phyloP scores from a whole-genome alignment of 1,140 invertebrate species.

The Drosophila lacertosa region DNA sequence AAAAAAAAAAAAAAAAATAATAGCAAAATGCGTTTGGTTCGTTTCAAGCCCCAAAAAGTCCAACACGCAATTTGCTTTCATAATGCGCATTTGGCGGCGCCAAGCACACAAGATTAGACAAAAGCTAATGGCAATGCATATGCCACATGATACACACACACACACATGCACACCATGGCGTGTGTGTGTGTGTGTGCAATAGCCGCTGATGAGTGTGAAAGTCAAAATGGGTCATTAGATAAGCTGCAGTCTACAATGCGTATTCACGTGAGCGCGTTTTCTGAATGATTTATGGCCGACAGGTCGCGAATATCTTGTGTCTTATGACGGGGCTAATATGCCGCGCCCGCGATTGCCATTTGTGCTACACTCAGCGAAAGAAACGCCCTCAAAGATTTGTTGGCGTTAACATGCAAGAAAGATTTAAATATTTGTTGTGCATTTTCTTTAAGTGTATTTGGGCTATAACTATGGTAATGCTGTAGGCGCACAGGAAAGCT shows the following conservation, averaged over 20 bases:
- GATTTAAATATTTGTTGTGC: too few relatives aligned
- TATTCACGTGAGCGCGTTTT: conserved; percentile 66
- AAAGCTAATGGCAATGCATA: conserved; percentile 51
- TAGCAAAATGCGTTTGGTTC: conserved; percentile 19
- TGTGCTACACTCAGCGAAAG: conserved; percentile 10
- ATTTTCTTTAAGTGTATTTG: neutral
- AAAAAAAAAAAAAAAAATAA: too few relatives aligned
- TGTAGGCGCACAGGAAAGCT: conserved; percentile 1
- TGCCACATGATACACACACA: conserved; percentile 34
- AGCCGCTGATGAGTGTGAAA: conserved; percentile 28
- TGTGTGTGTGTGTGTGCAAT: neutral
- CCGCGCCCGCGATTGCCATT: neutral
- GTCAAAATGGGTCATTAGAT: conserved; percentile 51
- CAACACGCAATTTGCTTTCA: conserved; percentile 51
- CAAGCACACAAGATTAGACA: conserved; percentile 56
- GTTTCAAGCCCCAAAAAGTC: neutral
- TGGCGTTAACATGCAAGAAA: too few relatives aligned
- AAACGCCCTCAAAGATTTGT: too few relatives aligned
- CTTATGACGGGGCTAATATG: conserved; percentile 27
- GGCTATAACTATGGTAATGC: conserved; percentile 34
- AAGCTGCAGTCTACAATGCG: conserved; percentile 20
- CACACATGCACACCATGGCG: neutral
- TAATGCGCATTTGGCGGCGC: conserved; percentile 61
- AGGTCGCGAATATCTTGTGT: conserved; percentile 54
- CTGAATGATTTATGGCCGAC: conserved; percentile 71